Evolutionary conservation across 2,113 vertebrate genomes (phyloP), one percentile per base, ranked within the genome.

Genomic region (Tragelaphus buxtoni): DNA sequence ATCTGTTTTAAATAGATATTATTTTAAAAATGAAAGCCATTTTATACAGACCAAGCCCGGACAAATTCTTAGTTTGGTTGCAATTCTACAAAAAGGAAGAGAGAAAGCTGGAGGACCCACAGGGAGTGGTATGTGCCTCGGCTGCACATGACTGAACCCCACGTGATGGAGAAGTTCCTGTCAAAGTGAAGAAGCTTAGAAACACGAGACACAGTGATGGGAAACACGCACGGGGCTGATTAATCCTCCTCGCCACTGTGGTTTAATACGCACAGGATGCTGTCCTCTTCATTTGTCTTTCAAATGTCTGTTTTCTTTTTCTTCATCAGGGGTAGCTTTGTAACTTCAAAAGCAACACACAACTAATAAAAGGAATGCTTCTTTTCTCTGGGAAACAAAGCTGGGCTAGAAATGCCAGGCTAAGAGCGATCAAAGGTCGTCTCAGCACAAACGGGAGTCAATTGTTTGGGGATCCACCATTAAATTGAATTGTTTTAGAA

Each of bases 391-490:
- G 42, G 56, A 93, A 49, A 69, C 45, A 92, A 9, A 79, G 18
- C 0, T 24, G 72, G 61, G 26, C 26, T 90, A 35, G 39, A 97
- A 94, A 91, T 88, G 51, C 28, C 80, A 94, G 45, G 42, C 32
- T 81, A 76, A 81, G 82, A 85, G 63, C 60, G 69, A 95, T 74
- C 97, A 96, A 96, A 98, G 92, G 69, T 96, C 88, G 80, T n/a
- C 88, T 58, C 22, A 55, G 47, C 55, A 83, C 82, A 79, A 96
- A 95, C 7, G 3, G 20, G 90, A 95, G 76, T 77, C 81, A 82
- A 6, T 92, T 88, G 63, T 82, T 93, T 84, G 24, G 28, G 35
- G 89, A 88, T 53, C 56, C 61, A 92, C 94, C 86, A 88, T 47
- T 56, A 94, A 61, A 60, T 26, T 49, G 69, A 83, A 82, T 83